Evolutionary conservation across 2,888 invertebrate genomes (phyloP), one percentile per base, ranked within the genome.

Genomic region (Spisula solida): DNA sequence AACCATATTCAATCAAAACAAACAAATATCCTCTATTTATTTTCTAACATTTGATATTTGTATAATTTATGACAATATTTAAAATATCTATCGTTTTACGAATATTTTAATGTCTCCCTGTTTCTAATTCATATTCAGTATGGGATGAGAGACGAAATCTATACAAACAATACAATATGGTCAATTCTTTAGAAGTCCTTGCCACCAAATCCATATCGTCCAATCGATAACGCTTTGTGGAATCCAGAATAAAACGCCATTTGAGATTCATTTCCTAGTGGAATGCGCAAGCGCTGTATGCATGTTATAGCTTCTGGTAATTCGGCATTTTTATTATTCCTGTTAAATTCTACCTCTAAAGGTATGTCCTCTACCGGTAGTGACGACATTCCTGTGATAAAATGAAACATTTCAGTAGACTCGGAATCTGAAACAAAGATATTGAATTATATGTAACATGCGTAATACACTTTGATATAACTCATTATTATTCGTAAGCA

Each of bases 291-390:
- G 51, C 89, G 48, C 66, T 92, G 92, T 55, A 93, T 89, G 78
- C 93, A 93, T 12, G 93, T 93, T 18, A 92, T 88, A 2, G 93
- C 91, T 82, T 93, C 88, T 4, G 93, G 93, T 14, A 93, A 87
- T 66, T 88, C 87, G 8, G 92, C 88, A 10, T 86, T 82, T 41
- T 66, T 86, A 79, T 93, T 87, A 8, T 81, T 56, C 29, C 91
- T 34, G 85, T 93, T 93, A 75, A 92, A 93, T 56, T 91, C 93
- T 29, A 93, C 93, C 31, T 91, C 89, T 29, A 93, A 79, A 2
- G 90, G 88, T 34, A 93, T 90, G 47, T 92, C 92, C 10, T 88
- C 87, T 16, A 91, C 92, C 0, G 93, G 92, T 8, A 92, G 86
- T 51, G 91, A 88, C 14, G 92, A 91, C 80, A 93, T 88, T 48